Conservation (phyloP, 1,140 invertebrate genomes). For the Meloidogyne exigua region DNA sequence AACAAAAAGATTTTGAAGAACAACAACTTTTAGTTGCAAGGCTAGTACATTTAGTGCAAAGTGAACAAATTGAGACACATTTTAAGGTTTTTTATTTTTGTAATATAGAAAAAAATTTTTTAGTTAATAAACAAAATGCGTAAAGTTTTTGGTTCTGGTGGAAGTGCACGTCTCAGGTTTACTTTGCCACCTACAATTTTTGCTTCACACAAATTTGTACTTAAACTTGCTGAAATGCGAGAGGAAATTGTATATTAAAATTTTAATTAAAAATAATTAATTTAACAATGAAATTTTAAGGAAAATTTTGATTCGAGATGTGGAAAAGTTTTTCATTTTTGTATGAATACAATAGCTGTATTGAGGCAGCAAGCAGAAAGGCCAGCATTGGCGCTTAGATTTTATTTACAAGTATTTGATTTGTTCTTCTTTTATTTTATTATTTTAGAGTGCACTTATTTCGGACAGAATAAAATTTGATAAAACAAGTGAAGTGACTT, state of each 20-base stretch:
- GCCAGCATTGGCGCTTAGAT: conserved; percentile 83
- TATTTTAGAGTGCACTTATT: conserved; percentile 83
- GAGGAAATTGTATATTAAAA: conserved; percentile 71
- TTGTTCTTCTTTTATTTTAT: conserved; percentile 12
- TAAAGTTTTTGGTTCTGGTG: conserved; percentile 84
- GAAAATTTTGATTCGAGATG: conserved; percentile 94
- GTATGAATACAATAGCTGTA: conserved; percentile 86
- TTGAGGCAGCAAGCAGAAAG: conserved; percentile 81
- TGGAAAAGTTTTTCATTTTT: conserved; percentile 95
- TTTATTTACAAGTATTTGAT: conserved; percentile 82
- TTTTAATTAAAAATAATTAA: background rate
- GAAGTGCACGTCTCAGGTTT: conserved; percentile 80
- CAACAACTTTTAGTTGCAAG: conserved; percentile 87
- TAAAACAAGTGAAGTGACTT: conserved; percentile 91
- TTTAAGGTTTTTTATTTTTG: conserved; percentile 68
- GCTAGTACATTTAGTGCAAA: conserved; percentile 84
- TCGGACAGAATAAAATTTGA: conserved; percentile 88
- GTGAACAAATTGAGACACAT: conserved; percentile 83
- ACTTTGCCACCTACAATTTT: conserved; percentile 95
- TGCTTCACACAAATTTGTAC: conserved; percentile 80
- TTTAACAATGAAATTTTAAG: conserved; percentile 34
- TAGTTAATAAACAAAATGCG: conserved; percentile 72
- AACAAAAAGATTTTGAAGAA: conserved; percentile 84
- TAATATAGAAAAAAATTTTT: too few species aligned
- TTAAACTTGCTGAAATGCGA: conserved; percentile 76